These are phyloP conservation scores for Brachypteracias leptosomus DNA, from an alignment of 2,113 vertebrate genomes.

Conservation along the genomic window DNA sequence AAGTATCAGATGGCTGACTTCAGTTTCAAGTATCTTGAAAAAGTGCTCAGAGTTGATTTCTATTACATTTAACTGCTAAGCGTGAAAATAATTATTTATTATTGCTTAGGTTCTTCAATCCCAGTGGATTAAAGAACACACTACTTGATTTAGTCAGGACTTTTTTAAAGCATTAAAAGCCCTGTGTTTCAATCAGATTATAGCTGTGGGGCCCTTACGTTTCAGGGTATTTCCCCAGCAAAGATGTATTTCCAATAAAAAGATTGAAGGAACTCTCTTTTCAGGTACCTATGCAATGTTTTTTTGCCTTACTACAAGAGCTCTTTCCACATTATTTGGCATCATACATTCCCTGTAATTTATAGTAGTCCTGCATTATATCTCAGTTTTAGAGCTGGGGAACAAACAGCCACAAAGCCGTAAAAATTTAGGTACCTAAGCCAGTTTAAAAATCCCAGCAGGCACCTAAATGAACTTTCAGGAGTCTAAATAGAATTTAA, in stretches of 20 bases:
- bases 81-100: conserved; percentile 2
- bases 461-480: not conserved
- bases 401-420: not conserved
- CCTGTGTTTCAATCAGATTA: not conserved
- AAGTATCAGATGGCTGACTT: not conserved
- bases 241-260: not conserved
- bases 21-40: not conserved
- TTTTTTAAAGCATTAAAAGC: not conserved
- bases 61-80: not conserved
- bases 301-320: not conserved
- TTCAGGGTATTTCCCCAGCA: not conserved
- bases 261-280: not conserved
- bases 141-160: not conserved
- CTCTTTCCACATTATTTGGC: not conserved
- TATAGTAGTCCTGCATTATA: not conserved
- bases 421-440: not conserved
- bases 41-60: not conserved
- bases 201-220: not conserved
- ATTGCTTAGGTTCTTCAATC: not conserved
- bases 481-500: not conserved
- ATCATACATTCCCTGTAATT: not conserved
- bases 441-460: not conserved
- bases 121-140: not conserved
- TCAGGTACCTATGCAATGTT: not conserved
- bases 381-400: not conserved